Conservation (phyloP, 2,888 invertebrate species). For the Cryptocheilus praepositus region DNA sequence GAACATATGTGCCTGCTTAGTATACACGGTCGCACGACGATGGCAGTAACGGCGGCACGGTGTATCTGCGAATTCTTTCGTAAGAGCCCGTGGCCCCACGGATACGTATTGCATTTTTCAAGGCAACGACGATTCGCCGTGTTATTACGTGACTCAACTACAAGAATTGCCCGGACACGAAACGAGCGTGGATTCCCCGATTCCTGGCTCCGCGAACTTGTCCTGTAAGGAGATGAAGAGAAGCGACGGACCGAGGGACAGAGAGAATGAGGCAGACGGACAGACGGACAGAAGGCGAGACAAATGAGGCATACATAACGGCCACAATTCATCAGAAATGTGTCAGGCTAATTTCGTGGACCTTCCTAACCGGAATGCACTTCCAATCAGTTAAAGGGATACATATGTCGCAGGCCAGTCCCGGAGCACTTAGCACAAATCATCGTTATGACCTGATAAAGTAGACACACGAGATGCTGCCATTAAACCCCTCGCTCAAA, state of each 20-base stretch:
- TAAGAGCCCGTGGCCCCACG: conserved; percentile 26
- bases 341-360: conserved; percentile 39
- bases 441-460: conserved; percentile 37
- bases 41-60: conserved; percentile 2
- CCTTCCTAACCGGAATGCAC: conserved; percentile 42
- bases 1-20: too few species aligned
- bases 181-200: conserved; percentile 14
- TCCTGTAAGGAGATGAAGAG: conserved; percentile 8
- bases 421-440: conserved; percentile 33
- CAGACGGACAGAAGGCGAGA: conserved; percentile 1
- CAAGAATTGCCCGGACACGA: conserved; percentile 34
- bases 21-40: too few species aligned
- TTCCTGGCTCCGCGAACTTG: too few species aligned
- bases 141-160: conserved; percentile 48
- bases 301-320: conserved; percentile 40
- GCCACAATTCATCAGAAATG: conserved; percentile 38
- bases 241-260: conserved; percentile 24
- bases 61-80: conserved; percentile 34
- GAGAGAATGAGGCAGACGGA: conserved; percentile 12
- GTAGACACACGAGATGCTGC: conserved; percentile 33
- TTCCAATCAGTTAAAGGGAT: conserved; percentile 47
- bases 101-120: conserved; percentile 26
- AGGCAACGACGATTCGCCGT: conserved; percentile 38
- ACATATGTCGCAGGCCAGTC: neutral
- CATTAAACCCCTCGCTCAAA: conserved; percentile 29